Evolutionary conservation across 1,140 invertebrate genomes (phyloP).

Genomic region (Zaprionus kolodkinae): DNA sequence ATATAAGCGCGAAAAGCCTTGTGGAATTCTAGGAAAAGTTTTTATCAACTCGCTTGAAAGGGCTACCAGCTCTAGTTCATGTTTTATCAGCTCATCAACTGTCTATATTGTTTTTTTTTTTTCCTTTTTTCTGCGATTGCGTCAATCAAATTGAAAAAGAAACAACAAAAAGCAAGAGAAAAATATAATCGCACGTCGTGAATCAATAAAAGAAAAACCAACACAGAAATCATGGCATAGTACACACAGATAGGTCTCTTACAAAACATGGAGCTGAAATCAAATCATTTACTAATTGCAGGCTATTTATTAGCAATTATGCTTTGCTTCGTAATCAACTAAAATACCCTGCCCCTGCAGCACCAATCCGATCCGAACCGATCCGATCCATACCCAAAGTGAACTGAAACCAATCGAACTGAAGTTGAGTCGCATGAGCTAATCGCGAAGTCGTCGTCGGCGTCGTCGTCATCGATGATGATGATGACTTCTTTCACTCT

Average conservation of each 20-base stretch:
- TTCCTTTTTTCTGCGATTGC: slow-evolving; percentile 10
- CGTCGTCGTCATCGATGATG: not conserved
- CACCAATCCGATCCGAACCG: not conserved
- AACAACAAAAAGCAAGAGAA: not conserved
- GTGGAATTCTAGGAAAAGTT: not conserved
- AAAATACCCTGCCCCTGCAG: not conserved
- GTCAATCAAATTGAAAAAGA: slow-evolving; percentile 10
- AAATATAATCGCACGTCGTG: slow-evolving; percentile 34
- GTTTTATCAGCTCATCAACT: slow-evolving; percentile 2
- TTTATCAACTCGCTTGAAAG: not conserved
- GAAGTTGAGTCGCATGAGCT: slow-evolving; percentile 47
- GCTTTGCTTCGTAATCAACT: slow-evolving; percentile 18
- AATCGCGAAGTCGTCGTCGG: slow-evolving; percentile 43
- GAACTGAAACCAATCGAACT: slow-evolving; percentile 13
- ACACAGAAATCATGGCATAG: slow-evolving; percentile 31
- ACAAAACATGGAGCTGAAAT: slow-evolving; percentile 52
- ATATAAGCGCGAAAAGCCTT: not conserved
- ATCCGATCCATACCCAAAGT: not conserved
- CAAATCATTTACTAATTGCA: slow-evolving; percentile 62
- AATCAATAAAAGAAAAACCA: slow-evolving; percentile 35
- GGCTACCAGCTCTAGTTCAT: not conserved
- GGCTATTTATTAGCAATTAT: slow-evolving; percentile 54
- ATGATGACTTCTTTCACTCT: slow-evolving; percentile 70
- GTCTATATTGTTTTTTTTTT: not conserved
- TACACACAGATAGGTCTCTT: slow-evolving; percentile 17